Evolutionary conservation across 2,113 vertebrate species (phyloP), one percentile per base, ranked within the genome.

Genomic region (Camelus bactrianus): DNA sequence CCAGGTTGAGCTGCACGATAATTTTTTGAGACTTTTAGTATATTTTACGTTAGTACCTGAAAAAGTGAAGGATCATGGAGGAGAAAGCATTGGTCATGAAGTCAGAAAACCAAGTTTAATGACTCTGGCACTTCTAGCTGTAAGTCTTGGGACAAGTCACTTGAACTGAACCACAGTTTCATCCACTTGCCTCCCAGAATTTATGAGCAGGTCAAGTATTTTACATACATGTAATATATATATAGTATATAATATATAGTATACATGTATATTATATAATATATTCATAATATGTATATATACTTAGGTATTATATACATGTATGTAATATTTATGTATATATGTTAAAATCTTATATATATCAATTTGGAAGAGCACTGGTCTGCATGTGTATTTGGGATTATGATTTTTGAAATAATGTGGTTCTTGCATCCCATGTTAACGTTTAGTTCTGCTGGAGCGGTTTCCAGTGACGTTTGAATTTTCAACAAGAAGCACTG

Each of bases 401-500:
- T 86, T 62, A 38, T 60, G 65, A 54, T 69, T 92, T 93, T 84
- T 91, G 76, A 84, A 38, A 52, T 69, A 64, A 52, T 42, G 14
- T n/a, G 35, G 19, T 90, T 83, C 38, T 89, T 60, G 52, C 35
- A 38, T 13, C n/a, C 15, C 38, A 52, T 16, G 0, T 72, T 46
- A 35, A 35, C 5, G 24, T 15, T 89, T 77, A 73, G 38, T 79
- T 80, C 38, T 92, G 73, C 75, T 20, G 46, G 58, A 62, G 19
- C 20, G 14, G 9, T 48, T 96, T 87, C 64, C 79, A 70, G 0
- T 50, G 95, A 89, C 0, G 5, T 79, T 89, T 84, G 84, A 50
- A 62, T 87, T 96, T 95, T 96, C 94, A 93, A 73, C 73, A 91
- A 87, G 96, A 92, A 86, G 79, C 5, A 0, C 52, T 50, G 83